Evolutionary conservation across 1,140 invertebrate genomes (phyloP).

Genomic region (Whitmania pigra): DNA sequence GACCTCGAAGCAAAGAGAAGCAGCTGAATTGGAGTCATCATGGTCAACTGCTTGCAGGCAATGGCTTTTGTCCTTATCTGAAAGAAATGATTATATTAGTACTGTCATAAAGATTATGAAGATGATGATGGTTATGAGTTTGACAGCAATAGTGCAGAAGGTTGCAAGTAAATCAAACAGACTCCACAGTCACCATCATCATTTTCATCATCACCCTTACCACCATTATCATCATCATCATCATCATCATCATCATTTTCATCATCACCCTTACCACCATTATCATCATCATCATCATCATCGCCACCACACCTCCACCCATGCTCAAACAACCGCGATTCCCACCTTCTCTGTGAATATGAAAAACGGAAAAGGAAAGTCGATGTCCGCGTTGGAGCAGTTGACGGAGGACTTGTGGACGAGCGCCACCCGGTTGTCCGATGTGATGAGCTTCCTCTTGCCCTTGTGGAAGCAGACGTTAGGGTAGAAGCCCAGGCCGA

Average conservation of each 20-base stretch:
- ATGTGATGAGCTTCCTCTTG: constrained; percentile 85
- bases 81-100: too few relatives aligned
- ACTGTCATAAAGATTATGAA: too few relatives aligned
- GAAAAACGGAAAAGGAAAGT: constrained; percentile 85
- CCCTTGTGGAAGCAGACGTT: constrained; percentile 92
- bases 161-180: too few relatives aligned
- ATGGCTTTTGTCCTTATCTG: constrained; percentile 82
- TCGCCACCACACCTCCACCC: neutral
- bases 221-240: too few relatives aligned
- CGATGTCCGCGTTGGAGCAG: constrained; percentile 63
- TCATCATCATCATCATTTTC: too few relatives aligned
- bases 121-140: too few relatives aligned
- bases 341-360: constrained; percentile 87
- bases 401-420: constrained; percentile 95
- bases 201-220: too few relatives aligned
- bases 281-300: neutral
- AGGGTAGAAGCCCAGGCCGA: constrained; percentile 83
- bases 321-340: neutral
- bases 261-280: neutral
- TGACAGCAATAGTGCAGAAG: too few relatives aligned
- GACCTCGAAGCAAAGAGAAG: constrained; percentile 62
- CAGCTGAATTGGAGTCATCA: constrained; percentile 85
- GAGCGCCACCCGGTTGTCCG: constrained; percentile 80
- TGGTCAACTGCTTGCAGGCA: constrained; percentile 92
- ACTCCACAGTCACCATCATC: too few relatives aligned